Conservation (phyloP, 2,113 vertebrate species). For the Potamarius usumacintae region DNA sequence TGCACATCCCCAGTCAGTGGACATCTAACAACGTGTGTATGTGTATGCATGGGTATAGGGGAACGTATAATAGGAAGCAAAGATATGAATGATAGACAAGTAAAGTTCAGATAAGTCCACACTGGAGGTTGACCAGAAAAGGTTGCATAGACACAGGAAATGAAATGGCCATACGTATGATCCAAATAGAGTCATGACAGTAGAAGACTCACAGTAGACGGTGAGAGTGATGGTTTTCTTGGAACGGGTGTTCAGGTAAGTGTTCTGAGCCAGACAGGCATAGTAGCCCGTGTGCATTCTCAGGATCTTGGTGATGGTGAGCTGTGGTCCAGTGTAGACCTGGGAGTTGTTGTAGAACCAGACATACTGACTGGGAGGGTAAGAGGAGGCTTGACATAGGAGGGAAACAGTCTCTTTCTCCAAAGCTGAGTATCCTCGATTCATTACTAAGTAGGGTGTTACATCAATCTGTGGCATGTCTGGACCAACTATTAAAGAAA, state of each 20-base stretch:
- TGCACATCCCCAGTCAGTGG: constrained; percentile 56
- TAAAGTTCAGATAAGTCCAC: constrained; percentile 14
- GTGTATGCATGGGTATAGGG: constrained; percentile 22
- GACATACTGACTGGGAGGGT: constrained; percentile 81
- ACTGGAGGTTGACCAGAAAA: constrained; percentile 23
- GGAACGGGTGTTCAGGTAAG: constrained; percentile 77
- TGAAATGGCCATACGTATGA: not conserved
- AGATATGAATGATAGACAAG: constrained; percentile 33
- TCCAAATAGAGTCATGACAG: not conserved
- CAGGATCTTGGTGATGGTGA: constrained; percentile 73
- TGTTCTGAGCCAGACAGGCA: constrained; percentile 85
- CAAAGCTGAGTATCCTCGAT: constrained; percentile 77
- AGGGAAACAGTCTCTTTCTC: constrained; percentile 83
- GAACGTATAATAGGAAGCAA: constrained; percentile 39
- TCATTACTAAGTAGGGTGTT: constrained; percentile 76
- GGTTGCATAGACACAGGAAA: constrained; percentile 19
- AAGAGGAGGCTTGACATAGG: constrained; percentile 82
- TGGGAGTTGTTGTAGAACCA: constrained; percentile 87
- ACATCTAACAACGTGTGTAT: constrained; percentile 47
- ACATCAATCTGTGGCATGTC: constrained; percentile 80
- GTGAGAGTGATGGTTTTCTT: constrained; percentile 80
- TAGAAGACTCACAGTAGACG: constrained; percentile 83
- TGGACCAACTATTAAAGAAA: constrained; percentile 75
- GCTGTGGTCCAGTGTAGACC: constrained; percentile 75
- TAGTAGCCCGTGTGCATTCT: constrained; percentile 82